Percentiles rank a stretch among this genome's conserved stretches.
Evolutionary conservation across 2,888 invertebrate species (phyloP).

Genomic region (Ypsolopha sequella): DNA sequence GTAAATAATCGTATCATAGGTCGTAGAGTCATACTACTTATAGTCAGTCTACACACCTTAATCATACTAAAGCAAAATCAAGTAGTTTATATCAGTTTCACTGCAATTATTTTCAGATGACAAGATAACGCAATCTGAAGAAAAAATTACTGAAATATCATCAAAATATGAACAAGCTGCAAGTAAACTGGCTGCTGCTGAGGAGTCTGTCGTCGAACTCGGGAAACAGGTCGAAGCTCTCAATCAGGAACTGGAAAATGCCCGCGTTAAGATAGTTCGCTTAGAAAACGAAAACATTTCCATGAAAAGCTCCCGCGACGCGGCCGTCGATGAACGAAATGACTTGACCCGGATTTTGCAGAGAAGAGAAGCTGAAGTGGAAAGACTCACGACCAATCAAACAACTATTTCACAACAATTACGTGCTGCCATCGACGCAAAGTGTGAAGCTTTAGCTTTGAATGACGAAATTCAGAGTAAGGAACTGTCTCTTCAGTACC

Average conservation of each 20-base stretch:
- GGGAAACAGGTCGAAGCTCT: constrained; percentile 74
- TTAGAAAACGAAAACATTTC: constrained; percentile 77
- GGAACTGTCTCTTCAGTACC: constrained; percentile 82
- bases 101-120: constrained; percentile 54
- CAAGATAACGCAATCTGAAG: constrained; percentile 65
- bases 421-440: constrained; percentile 80
- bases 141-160: constrained; percentile 66
- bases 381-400: constrained; percentile 78
- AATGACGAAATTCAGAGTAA: constrained; percentile 86
- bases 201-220: constrained; percentile 74
- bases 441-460: constrained; percentile 85
- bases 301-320: constrained; percentile 77
- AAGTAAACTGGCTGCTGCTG: constrained; percentile 72
- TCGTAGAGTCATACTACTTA: no score
- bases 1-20: no score
- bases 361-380: constrained; percentile 79
- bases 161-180: constrained; percentile 75
- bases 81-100: no score
- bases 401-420: constrained; percentile 79
- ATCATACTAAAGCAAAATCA: no score
- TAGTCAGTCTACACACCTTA: no score
- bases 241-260: constrained; percentile 73
- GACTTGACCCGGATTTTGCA: constrained; percentile 78
- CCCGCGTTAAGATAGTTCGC: constrained; percentile 73
- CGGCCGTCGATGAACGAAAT: constrained; percentile 81